phyloP scores from a whole-genome alignment of 2,113 vertebrate species.

The Mixornis gularis region DNA sequence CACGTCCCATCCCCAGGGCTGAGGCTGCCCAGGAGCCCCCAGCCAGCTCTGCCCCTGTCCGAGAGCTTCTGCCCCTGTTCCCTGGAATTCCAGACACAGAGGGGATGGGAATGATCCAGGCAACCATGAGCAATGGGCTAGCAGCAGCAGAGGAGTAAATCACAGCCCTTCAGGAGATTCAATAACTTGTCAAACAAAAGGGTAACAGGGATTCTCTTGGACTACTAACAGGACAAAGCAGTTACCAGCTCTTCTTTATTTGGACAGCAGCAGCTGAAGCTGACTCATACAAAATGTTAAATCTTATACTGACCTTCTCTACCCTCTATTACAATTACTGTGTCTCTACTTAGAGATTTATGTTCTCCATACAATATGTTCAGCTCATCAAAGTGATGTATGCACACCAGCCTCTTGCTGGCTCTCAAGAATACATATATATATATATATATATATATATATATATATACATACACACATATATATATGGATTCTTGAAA shows the following conservation, averaged over 20 bases:
- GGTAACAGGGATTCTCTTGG: neutral
- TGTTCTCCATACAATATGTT: neutral
- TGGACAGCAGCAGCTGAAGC: neutral
- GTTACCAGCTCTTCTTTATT: neutral
- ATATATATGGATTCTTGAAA: neutral
- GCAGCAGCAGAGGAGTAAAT: neutral
- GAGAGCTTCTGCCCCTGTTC: neutral
- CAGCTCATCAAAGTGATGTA: neutral
- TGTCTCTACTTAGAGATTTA: neutral
- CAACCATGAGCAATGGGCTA: neutral
- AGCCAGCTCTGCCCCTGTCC: rapidly evolving
- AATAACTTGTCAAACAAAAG: neutral
- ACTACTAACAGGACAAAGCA: neutral
- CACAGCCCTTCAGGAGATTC: neutral
- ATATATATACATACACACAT: neutral
- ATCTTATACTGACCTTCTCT: neutral
- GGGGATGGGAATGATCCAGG: neutral
- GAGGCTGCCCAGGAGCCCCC: neutral
- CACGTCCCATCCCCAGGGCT: rapidly evolving
- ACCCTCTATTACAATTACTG: neutral
- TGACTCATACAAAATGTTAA: neutral
- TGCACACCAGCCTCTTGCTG: neutral
- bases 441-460: neutral
- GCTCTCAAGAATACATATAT: neutral
- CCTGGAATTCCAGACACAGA: rapidly evolving